These are phyloP conservation scores for Pollicipes pollicipes DNA, from an alignment of 1,140 invertebrate species.

Conservation along the genomic window DNA sequence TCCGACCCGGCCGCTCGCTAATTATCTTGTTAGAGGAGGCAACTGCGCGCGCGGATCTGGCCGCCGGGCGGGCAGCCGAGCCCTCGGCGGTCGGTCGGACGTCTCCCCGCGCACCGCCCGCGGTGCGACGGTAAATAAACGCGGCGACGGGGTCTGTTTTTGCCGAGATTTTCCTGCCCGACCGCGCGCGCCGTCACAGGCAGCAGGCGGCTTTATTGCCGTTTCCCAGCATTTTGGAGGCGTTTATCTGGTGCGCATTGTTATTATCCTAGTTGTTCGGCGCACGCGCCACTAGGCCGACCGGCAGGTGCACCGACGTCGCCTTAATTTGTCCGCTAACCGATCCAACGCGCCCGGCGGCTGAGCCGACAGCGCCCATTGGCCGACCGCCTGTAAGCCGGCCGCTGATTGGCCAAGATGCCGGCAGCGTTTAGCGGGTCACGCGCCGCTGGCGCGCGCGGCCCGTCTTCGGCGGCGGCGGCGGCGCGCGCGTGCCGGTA, in stretches of 20 bases:
- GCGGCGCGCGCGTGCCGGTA: background rate
- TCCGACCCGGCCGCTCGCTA: background rate
- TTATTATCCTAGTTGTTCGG: background rate
- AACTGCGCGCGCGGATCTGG: too few relatives aligned
- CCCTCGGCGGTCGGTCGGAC: too few relatives aligned
- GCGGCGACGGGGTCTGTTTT: background rate
- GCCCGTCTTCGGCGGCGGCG: too few relatives aligned
- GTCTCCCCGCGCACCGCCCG: too few relatives aligned
- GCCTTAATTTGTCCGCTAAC: background rate
- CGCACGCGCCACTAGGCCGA: background rate
- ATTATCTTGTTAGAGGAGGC: background rate
- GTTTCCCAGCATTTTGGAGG: background rate
- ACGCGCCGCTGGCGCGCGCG: background rate
- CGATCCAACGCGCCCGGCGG: too few relatives aligned
- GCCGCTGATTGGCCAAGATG: background rate
- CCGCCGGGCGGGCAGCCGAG: too few relatives aligned
- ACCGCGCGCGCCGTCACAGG: background rate
- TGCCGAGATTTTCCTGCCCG: background rate
- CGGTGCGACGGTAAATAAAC: background rate
- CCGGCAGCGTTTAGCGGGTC: background rate
- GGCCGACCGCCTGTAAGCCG: background rate
- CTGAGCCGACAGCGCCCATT: background rate
- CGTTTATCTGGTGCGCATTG: background rate
- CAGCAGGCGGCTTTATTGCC: background rate
- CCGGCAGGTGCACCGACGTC: background rate